Evolutionary conservation across 2,888 invertebrate species (phyloP), one percentile per base, ranked within the genome.

Genomic region (Sesia apiformis): DNA sequence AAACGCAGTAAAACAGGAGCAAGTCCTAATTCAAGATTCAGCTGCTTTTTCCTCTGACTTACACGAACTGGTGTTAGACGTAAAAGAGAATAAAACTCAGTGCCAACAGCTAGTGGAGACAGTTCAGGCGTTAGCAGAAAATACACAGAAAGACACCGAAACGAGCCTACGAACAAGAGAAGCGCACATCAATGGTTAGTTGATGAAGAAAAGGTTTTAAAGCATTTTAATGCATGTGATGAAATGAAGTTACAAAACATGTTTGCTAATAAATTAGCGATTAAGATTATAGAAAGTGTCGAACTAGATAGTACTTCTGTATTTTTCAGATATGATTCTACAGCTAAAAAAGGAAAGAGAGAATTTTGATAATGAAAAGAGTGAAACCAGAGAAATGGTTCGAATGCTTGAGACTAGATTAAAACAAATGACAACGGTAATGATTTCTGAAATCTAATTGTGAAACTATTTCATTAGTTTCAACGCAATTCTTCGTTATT

Each of bases 401-500:
- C 83, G 90, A 69, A 86, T 85, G 72, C 74, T 92, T 38, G 92
- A 93, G 74, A 73, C 80, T 5, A 89, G 92, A 69, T 68, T 92
- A 39, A 90, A 90, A 53, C 92, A 92, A 73, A 92, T 92, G 86
- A 91, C 82, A 52, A 76, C 86, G 65, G 91, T 90, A 68, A 65
- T 53, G 58, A 8, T 53, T 41, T 49, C 8, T 5, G 23, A 49
- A n/a, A 42, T 42, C 6, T 42, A 6, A 42, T 6, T 7, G 7
- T 42, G 42, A 3, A 42, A 7, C 7, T 6, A 7, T 42, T 7
- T 52, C 3, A 49, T 55, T 38, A 5, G 42, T 23, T 23, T 23
- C 23, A 23, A 23, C 23, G 23, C 23, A 23, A 23, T 23, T 23
- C 23, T 23, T 23, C 23, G 23, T 23, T 23, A 23, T 23, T 23